Conservation (phyloP, 2,113 vertebrate genomes). For the Eudyptes chrysolophus region DNA sequence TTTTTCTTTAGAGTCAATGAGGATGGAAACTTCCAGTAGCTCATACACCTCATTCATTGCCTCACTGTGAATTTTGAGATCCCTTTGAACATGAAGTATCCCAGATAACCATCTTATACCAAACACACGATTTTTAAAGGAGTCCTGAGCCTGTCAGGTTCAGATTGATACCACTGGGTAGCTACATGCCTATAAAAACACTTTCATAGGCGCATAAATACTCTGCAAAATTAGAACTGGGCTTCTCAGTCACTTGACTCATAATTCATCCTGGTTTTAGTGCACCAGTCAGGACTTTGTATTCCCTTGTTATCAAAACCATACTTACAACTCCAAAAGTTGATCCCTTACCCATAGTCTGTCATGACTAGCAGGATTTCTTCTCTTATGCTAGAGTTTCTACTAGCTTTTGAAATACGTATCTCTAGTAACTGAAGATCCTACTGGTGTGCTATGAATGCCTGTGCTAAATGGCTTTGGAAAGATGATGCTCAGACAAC, state of each 20-base stretch:
- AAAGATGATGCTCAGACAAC: background rate
- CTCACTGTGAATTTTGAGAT: background rate
- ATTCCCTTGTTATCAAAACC: background rate
- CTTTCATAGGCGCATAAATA: background rate
- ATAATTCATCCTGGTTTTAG: background rate
- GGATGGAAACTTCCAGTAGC: background rate
- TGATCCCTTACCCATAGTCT: background rate
- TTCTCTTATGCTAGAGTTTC: background rate
- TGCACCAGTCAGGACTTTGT: background rate
- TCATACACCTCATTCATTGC: rapidly evolving
- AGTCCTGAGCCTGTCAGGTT: background rate
- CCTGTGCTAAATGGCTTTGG: background rate
- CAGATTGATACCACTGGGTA: background rate
- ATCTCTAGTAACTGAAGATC: background rate
- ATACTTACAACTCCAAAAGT: background rate
- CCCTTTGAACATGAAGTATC: background rate
- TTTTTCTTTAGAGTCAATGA: background rate
- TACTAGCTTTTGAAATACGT: background rate
- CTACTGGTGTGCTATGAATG: background rate
- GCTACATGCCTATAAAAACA: background rate
- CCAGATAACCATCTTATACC: background rate
- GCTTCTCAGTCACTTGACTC: background rate
- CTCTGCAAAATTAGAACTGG: background rate
- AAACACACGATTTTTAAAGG: background rate
- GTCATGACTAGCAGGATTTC: background rate